Evolutionary conservation across 2,888 invertebrate species (phyloP).

Genomic region (Torymus aiolomorphi): DNA sequence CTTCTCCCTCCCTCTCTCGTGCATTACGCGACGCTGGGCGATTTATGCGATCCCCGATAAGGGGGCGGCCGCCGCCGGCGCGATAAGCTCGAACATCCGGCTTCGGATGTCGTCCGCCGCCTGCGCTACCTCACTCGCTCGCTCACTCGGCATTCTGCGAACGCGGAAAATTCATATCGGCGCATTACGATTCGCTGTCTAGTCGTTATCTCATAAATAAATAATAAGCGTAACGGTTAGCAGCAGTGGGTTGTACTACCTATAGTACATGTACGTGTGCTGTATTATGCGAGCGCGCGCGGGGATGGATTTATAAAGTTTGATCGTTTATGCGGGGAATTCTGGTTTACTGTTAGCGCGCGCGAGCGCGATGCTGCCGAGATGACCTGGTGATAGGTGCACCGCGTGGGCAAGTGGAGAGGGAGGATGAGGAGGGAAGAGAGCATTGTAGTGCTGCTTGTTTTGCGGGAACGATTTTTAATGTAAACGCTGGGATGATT

Average conservation of each 20-base stretch:
- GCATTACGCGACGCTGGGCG: slow-evolving; percentile 59
- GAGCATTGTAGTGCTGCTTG: too few species aligned
- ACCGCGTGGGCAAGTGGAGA: too few species aligned
- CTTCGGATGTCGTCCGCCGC: slow-evolving; percentile 41
- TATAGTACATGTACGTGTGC: neutral
- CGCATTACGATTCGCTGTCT: slow-evolving; percentile 57
- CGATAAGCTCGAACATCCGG: slow-evolving; percentile 60
- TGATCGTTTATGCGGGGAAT: neutral
- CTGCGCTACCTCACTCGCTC: slow-evolving; percentile 13
- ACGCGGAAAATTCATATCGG: slow-evolving; percentile 49
- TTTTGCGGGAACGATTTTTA: too few species aligned
- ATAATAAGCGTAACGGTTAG: slow-evolving; percentile 48
- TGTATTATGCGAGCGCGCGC: too few species aligned
- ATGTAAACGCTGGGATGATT: too few species aligned
- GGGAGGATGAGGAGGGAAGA: too few species aligned
- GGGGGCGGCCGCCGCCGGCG: slow-evolving; percentile 4
- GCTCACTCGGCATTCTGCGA: slow-evolving; percentile 39
- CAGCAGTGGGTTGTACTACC: slow-evolving; percentile 4
- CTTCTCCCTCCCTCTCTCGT: slow-evolving; percentile 23
- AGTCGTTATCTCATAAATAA: slow-evolving; percentile 49
- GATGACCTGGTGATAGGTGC: too few species aligned
- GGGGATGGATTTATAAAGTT: neutral
- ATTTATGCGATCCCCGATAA: slow-evolving; percentile 64
- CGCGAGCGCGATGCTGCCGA: neutral
- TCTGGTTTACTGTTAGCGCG: neutral